A percentile compares a stretch with the other conserved stretches of the same genome.
Evolutionary conservation across 1,140 invertebrate species (phyloP).

Genomic region (Macrobrachium nipponense): DNA sequence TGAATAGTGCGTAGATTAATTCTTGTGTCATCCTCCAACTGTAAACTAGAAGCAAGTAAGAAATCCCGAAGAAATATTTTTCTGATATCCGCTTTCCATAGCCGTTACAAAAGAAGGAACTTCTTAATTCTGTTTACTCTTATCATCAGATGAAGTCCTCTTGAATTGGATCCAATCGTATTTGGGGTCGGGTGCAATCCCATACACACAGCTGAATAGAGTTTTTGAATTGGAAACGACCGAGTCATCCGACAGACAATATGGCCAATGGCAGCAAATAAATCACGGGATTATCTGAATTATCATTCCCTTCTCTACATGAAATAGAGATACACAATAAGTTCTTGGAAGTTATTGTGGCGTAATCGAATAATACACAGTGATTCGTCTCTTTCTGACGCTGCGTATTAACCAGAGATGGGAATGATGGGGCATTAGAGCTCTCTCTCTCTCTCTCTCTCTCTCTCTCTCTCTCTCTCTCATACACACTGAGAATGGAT

Average conservation of each 20-base stretch:
- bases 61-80: not conserved
- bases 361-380: constrained; percentile 59
- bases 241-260: constrained; percentile 49
- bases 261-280: constrained; percentile 49
- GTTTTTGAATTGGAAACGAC: constrained; percentile 34
- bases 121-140: constrained; percentile 38
- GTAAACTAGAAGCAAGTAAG: not conserved
- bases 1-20: constrained; percentile 23
- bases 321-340: constrained; percentile 53
- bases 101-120: constrained; percentile 2
- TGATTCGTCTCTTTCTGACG: constrained; percentile 57
- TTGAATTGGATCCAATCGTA: constrained; percentile 44
- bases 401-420: constrained; percentile 22
- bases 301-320: constrained; percentile 24
- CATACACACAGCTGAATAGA: constrained; percentile 44
- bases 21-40: constrained; percentile 14
- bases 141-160: constrained; percentile 47
- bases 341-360: constrained; percentile 56
- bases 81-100: constrained; percentile 9
- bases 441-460: constrained; percentile 4
- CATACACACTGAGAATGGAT: not conserved
- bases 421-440: constrained; percentile 12
- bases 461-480: not conserved
- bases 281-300: constrained; percentile 49
- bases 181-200: constrained; percentile 56